Conservation (phyloP, 2,888 invertebrate species). For the Plusia festucae region DNA sequence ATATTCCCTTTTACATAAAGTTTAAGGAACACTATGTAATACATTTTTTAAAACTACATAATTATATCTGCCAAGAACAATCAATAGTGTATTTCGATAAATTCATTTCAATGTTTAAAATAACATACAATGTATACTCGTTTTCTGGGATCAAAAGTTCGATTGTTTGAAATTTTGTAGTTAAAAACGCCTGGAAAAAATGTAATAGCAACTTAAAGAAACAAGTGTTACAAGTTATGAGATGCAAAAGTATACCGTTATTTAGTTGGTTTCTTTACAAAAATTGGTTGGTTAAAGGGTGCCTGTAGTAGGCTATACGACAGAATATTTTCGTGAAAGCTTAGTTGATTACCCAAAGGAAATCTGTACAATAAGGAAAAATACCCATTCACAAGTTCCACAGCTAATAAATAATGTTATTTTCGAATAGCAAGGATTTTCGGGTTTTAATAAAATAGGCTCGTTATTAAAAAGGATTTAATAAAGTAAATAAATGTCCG, state of each 20-base stretch:
- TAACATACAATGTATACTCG: background rate
- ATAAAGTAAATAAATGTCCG: background rate
- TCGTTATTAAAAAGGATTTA: background rate
- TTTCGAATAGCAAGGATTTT: background rate
- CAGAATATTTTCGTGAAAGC: constrained; percentile 3
- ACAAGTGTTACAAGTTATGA: background rate
- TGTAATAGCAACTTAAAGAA: constrained; percentile 13
- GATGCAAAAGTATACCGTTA: background rate
- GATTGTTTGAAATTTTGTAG: background rate
- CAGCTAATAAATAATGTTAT: constrained; percentile 1
- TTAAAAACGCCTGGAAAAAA: constrained; percentile 21
- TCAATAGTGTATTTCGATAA: background rate
- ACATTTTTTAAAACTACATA: no score
- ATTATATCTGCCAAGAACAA: background rate
- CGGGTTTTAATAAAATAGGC: no score
- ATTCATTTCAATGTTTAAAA: background rate
- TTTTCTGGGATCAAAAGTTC: no score
- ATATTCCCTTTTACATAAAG: background rate
- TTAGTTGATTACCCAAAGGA: constrained; percentile 4
- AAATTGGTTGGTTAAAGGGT: background rate
- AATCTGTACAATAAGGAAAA: constrained; percentile 4
- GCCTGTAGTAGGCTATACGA: constrained; percentile 1
- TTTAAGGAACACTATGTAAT: background rate
- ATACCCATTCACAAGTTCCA: constrained; percentile 4
- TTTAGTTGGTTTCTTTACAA: constrained; percentile 9